A percentile compares a stretch with the other conserved stretches of the same genome.
Conservation (phyloP, 2,888 invertebrate species). For the Drosophila affinis region DNA sequence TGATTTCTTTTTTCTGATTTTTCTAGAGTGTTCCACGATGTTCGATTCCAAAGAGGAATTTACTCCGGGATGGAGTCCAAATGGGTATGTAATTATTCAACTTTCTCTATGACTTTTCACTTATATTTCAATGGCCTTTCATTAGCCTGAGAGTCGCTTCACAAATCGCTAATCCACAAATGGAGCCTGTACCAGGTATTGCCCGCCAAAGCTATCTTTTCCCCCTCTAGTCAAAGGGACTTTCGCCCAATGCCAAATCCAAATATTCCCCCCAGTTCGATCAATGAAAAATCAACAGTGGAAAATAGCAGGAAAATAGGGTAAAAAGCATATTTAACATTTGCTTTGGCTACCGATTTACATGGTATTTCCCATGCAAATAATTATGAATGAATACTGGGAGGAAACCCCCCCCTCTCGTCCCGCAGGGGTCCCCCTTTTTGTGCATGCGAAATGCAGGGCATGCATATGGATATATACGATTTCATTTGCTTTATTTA, state of each 20-base stretch:
- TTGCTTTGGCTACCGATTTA: constrained; percentile 40
- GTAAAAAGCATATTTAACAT: constrained; percentile 20
- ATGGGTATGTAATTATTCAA: background rate
- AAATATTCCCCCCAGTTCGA: constrained; percentile 19
- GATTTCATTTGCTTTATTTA: constrained; percentile 63
- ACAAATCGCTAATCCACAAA: background rate
- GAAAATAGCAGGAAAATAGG: constrained; percentile 12
- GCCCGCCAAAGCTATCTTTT: background rate
- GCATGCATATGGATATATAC: constrained; percentile 52
- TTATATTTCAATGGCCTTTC: background rate
- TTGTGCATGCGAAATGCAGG: constrained; percentile 46
- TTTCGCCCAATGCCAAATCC: constrained; percentile 4
- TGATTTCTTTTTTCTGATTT: background rate
- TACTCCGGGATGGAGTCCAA: no score
- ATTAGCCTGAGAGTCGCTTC: background rate
- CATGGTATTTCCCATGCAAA: constrained; percentile 58
- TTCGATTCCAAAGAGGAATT: no score
- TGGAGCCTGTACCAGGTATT: background rate
- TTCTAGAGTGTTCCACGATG: no score
- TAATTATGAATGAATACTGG: constrained; percentile 51
- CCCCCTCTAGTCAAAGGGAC: constrained; percentile 10
- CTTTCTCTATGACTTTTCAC: background rate
- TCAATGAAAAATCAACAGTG: constrained; percentile 19
- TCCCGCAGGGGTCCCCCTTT: background rate
- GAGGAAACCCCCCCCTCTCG: no score